phyloP scores from a whole-genome alignment of 2,888 invertebrate species.

The Pseudococcus viburni region DNA sequence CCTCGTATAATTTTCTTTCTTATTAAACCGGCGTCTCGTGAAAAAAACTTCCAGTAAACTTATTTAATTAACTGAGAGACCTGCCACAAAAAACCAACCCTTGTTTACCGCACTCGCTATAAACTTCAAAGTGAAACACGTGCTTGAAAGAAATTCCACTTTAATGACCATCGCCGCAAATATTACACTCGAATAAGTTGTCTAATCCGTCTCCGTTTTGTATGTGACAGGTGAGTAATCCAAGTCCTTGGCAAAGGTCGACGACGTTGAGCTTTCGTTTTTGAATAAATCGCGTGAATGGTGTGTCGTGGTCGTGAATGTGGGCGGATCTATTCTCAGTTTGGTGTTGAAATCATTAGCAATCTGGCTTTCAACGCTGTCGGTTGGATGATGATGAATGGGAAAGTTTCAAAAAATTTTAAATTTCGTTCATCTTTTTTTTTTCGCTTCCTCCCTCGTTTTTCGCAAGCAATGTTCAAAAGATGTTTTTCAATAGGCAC shows the following conservation, averaged over 20 bases:
- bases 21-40: background rate
- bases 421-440: too few species aligned
- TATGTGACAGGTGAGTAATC: conserved; percentile 19
- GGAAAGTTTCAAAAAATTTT: too few species aligned
- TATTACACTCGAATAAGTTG: conserved; percentile 25
- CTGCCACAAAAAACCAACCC: conserved; percentile 3
- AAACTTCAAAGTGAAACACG: conserved; percentile 1
- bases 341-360: background rate
- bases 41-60: conserved; percentile 2
- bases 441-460: too few species aligned
- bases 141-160: background rate
- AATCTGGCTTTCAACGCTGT: too few species aligned
- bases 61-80: background rate
- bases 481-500: too few species aligned
- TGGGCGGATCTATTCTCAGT: background rate
- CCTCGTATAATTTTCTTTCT: conserved; percentile 9
- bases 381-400: too few species aligned
- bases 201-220: background rate
- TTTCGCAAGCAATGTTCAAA: too few species aligned
- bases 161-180: conserved; percentile 1
- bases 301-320: background rate
- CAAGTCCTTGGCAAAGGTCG: background rate
- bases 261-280: background rate
- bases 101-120: background rate
- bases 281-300: background rate